phyloP scores from a whole-genome alignment of 1,140 invertebrate species.

The Danaus melanippus region DNA sequence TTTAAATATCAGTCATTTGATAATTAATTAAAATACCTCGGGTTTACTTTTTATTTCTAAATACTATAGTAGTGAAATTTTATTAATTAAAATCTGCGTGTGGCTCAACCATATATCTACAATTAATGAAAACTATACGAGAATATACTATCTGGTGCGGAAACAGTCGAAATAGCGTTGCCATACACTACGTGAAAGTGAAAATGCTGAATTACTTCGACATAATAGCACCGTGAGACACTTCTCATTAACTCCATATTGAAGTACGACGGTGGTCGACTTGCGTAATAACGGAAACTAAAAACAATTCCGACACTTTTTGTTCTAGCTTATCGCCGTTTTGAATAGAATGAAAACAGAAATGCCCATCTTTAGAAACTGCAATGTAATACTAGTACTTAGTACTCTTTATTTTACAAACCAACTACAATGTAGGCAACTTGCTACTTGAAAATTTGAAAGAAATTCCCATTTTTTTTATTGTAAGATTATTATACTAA shows the following conservation, averaged over 20 bases:
- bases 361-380: too few relatives aligned
- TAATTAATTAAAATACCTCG: too few relatives aligned
- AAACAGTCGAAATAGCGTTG: constrained; percentile 16
- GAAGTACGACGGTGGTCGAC: constrained; percentile 30
- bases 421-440: too few relatives aligned
- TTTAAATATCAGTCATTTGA: too few relatives aligned
- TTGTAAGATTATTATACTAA: too few relatives aligned
- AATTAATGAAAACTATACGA: constrained; percentile 2
- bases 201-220: constrained; percentile 45
- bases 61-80: not conserved
- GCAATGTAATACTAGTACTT: not conserved
- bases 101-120: too few relatives aligned
- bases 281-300: constrained; percentile 38
- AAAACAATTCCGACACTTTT: constrained; percentile 17
- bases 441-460: too few relatives aligned
- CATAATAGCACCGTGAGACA: constrained; percentile 51
- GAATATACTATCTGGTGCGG: constrained; percentile 9
- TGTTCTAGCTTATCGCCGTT: too few relatives aligned
- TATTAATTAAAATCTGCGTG: too few relatives aligned
- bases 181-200: constrained; percentile 38
- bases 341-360: too few relatives aligned
- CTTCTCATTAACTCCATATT: constrained; percentile 44
- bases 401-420: too few relatives aligned
- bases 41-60: not conserved
- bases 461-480: too few relatives aligned